Base-by-base conservation (phyloP, 2,888 invertebrate species). In the Trissolcus brochymenae region DNA sequence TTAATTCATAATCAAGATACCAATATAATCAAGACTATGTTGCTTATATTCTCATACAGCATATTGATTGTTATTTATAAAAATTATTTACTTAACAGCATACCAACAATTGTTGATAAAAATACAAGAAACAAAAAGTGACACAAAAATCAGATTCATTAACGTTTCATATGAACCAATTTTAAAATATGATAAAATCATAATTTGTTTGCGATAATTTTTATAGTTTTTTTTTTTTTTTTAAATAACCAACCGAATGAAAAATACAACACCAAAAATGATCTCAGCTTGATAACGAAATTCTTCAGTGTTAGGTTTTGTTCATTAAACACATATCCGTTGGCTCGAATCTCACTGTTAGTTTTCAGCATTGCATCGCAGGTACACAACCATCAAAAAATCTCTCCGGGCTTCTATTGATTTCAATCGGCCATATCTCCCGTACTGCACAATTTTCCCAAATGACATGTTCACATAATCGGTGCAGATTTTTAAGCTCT, bases 401-500 rank as follows among this genome's bases (percentile, higher is more conserved):
- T 64, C 57, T 72, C 56, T 67, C 50, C 6, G 43, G 40, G 40
- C 57, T 68, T 49, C 68, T 77, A 76, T 70, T 50, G 80, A 57
- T 60, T 81, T 80, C 6, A 46, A 71, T 79, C 78, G 72, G 64
- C 70, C 55, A 84, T 86, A 85, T 77, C 82, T 84, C 64, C 21
- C 29, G 7, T 82, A 81, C 54, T 35, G 35, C 35, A 1, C 21
- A 4, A 68, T 72, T 25, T 56, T 71, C 17, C 7, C 16, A 29
- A 51, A 81, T 61, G 81, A 80, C 81, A 76, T 62, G 70, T 78
- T 76, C 81, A 85, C 82, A 81, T 82, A 85, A 83, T 84, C 82
- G 85, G 83, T 51, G 73, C 81, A 86, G 79, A 82, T 84, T 86
- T 82, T 83, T 61, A 49, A 41, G 80, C 64, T 79, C 82, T 79